Conservation (phyloP, 2,113 vertebrate genomes). For the Coracopsis vasa region DNA sequence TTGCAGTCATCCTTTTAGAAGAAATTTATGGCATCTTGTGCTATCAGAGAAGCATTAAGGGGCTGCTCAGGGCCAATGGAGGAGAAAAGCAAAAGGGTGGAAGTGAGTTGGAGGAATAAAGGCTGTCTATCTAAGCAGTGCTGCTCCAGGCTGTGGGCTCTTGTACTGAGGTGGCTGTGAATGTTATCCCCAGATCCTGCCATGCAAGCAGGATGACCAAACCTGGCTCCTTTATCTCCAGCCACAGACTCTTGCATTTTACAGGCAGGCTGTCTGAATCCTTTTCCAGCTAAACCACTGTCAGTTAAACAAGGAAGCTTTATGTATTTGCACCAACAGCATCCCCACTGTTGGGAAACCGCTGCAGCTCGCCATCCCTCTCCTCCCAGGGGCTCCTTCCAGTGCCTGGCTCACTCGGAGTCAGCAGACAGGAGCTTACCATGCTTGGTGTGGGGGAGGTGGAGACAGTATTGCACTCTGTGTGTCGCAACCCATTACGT, state of each 20-base stretch:
- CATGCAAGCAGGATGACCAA: accelerated
- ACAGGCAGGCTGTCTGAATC: background rate
- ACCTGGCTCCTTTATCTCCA: background rate
- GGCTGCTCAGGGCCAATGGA: background rate
- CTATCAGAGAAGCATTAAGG: background rate
- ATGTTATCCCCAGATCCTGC: background rate
- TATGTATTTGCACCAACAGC: background rate
- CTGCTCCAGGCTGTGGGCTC: background rate
- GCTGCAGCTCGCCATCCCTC: accelerated
- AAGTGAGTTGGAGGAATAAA: background rate
- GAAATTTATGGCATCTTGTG: background rate
- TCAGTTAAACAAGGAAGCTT: background rate
- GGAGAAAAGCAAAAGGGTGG: background rate
- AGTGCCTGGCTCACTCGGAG: accelerated
- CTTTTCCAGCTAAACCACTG: background rate
- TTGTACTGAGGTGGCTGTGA: background rate
- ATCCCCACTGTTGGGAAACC: accelerated
- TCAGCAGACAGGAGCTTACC: background rate
- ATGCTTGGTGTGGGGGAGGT: accelerated
- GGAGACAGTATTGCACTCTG: accelerated
- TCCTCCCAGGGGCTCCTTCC: background rate
- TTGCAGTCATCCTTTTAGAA: background rate
- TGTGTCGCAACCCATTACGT: background rate
- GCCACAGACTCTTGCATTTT: background rate
- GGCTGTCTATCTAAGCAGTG: background rate